Evolutionary conservation across 2,888 invertebrate genomes (phyloP).

Genomic region (Neuroscelio doddi): DNA sequence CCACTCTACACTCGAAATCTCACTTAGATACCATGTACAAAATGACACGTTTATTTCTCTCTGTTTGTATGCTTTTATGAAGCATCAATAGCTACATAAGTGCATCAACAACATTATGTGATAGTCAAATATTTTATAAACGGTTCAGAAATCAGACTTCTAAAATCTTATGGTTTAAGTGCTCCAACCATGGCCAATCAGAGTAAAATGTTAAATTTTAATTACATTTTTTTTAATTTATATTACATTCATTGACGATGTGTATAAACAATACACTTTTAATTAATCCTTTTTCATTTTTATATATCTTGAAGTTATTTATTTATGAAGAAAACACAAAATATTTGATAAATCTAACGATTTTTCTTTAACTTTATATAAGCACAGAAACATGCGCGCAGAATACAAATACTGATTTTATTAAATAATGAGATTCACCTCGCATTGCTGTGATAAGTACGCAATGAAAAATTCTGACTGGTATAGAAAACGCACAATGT

Average conservation of each 20-base stretch:
- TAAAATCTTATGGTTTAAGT: background rate
- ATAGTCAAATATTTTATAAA: conserved; percentile 1
- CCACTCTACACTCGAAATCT: conserved; percentile 63
- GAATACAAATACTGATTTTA: background rate
- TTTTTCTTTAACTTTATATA: too few species aligned
- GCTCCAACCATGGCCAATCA: too few species aligned
- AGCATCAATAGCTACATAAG: background rate
- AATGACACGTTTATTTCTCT: background rate
- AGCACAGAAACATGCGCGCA: conserved; percentile 5
- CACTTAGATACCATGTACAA: background rate
- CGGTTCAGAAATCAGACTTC: background rate
- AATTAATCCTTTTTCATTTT: too few species aligned
- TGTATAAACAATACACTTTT: too few species aligned
- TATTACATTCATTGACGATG: too few species aligned
- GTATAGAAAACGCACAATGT: conserved; percentile 15
- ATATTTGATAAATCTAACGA: too few species aligned
- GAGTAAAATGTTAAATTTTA: too few species aligned
- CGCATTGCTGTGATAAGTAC: conserved; percentile 28
- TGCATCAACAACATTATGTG: background rate
- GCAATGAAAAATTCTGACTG: conserved; percentile 42
- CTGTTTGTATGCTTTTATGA: background rate
- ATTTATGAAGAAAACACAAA: too few species aligned
- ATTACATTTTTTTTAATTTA: too few species aligned
- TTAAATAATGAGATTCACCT: conserved; percentile 30
- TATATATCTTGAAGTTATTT: too few species aligned